Evolutionary conservation across 2,797 vertebrate genomes (phyloP).

Genomic region (Anabas testudineus): DNA sequence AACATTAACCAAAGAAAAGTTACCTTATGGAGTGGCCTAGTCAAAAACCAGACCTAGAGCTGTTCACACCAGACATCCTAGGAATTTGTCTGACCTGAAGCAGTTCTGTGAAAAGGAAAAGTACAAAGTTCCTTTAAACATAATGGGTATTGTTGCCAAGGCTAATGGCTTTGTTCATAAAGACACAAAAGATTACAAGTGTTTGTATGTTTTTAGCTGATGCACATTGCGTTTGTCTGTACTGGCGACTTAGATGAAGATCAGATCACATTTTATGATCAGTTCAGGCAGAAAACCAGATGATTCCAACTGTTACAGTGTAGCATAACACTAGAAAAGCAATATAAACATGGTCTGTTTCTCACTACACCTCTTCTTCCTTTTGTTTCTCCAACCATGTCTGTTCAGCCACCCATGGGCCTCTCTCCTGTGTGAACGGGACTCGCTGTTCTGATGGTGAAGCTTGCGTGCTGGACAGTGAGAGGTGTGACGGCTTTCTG

Average conservation of each 20-base stretch:
- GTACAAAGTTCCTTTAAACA: too few species aligned
- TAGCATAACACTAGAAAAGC: too few species aligned
- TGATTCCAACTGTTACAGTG: not conserved
- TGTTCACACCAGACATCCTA: too few species aligned
- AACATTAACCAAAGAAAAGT: too few species aligned
- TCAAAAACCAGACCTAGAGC: too few species aligned
- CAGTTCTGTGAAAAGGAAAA: too few species aligned
- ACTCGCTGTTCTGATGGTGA: constrained; percentile 91
- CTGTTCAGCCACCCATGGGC: constrained; percentile 87
- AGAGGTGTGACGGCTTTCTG: constrained; percentile 93
- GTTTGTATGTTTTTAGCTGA: not conserved
- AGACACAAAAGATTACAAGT: too few species aligned
- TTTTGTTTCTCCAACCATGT: not conserved
- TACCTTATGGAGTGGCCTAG: too few species aligned
- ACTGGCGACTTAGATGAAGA: not conserved
- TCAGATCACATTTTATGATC: not conserved
- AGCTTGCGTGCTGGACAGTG: constrained; percentile 86
- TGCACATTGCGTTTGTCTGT: not conserved
- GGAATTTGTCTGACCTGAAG: too few species aligned
- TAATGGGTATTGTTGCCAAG: too few species aligned
- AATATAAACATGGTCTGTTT: not conserved
- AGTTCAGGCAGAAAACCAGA: not conserved
- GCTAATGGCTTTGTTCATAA: too few species aligned
- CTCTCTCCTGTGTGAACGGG: constrained; percentile 86
- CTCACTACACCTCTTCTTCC: not conserved